Base-by-base conservation (phyloP, 2,797 vertebrate species). In the Coranthus polyacanthus region DNA sequence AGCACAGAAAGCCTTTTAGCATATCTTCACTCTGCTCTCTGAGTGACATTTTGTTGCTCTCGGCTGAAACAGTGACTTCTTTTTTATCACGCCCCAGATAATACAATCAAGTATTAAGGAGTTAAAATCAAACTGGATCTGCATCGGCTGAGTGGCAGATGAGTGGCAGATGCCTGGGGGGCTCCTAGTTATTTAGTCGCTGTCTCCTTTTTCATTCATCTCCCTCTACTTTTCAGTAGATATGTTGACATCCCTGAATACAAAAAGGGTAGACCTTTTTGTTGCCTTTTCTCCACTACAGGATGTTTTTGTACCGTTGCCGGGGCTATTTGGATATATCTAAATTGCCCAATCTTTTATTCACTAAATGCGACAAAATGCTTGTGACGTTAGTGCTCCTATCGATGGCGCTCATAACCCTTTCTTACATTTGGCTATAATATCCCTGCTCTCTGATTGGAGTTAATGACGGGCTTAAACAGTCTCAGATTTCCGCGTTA, bases 101-200 rank as follows among this genome's bases (percentile, higher is more conserved):
- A 89, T 79, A 78, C 85, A 79, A 86, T 88, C 84, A 68, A 84
- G 84, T 82, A 84, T 88, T 79, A 82, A 70, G 71, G 71, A 83
- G 80, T 82, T 81, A 61, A 81, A 87, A 89, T 90, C 82, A 75
- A 75, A 77, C 72, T 55, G 75, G 85, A 88, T 88, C 77, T 85
- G 82, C 78, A 83, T 87, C 59, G 61, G 61, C 12, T 78, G 79
- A 84, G 81, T 83, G 82, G 71, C 82, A 81, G 72, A 61, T 84
- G 85, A 86, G 79, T 84, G 85, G 79, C 85, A 84, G 78, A 76
- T 56, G 88, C 81, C 86, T 39, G 54, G 6, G 47, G 85, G 68
- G 73, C 68, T 58, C 76, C 73, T 15, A 21, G 26, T 72, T 56
- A 44, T 63, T 78, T 68, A 38, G 21, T 71, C 67, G 57, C 63